Conservation (phyloP, 1,140 invertebrate genomes). For the Cydia amplana region DNA sequence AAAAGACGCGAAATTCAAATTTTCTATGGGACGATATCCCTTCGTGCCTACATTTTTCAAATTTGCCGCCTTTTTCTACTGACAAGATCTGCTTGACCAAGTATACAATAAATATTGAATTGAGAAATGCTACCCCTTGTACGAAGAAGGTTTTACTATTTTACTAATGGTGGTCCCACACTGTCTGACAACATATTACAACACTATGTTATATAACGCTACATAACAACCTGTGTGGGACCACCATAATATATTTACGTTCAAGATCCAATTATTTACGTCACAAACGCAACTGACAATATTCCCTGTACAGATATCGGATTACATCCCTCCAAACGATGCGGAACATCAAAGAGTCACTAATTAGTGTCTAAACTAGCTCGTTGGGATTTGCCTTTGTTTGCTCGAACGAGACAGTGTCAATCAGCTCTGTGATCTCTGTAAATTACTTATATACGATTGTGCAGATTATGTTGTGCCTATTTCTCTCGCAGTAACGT, state of each 20-base stretch:
- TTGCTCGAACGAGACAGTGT: slow-evolving; percentile 9
- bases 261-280: not conserved
- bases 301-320: not conserved
- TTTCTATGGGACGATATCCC: no score
- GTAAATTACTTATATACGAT: slow-evolving; percentile 5
- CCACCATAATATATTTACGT: not conserved
- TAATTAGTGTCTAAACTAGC: slow-evolving; percentile 21
- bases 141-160: no score
- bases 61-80: no score
- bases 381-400: slow-evolving; percentile 17
- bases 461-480: not conserved
- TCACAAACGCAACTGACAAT: not conserved
- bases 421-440: slow-evolving; percentile 30
- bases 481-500: not conserved
- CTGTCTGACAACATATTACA: no score
- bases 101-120: no score
- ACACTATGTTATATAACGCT: no score
- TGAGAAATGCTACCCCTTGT: no score
- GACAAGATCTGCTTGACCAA: no score
- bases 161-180: no score
- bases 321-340: not conserved
- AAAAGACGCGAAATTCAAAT: no score
- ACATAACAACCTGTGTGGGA: no score
- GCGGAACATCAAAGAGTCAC: slow-evolving; percentile 24
- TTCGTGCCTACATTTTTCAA: no score